phyloP scores from a whole-genome alignment of 1,140 invertebrate genomes.

The Penaeus japonicus region DNA sequence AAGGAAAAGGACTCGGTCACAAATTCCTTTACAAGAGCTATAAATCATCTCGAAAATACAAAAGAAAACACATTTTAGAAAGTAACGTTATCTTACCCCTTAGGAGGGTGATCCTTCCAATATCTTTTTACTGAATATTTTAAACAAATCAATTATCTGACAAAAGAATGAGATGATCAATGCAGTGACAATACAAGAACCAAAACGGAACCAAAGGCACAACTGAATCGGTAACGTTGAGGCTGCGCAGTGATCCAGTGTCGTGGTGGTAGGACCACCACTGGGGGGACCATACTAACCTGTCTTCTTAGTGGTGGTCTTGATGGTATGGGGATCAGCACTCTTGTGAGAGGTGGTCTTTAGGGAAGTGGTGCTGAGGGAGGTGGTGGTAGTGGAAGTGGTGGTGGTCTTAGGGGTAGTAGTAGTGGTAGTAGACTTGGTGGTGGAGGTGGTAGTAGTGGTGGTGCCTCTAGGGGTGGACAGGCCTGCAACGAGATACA shows the following conservation, averaged over 20 bases:
- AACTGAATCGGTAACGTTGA: background rate
- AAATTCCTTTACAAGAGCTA: too few species aligned
- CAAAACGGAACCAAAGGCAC: background rate
- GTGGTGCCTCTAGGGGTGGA: slow-evolving; percentile 37
- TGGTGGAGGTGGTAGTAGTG: slow-evolving; percentile 25
- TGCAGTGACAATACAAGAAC: background rate
- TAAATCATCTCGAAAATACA: too few species aligned
- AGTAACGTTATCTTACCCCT: too few species aligned
- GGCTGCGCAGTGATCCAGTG: background rate
- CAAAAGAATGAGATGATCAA: background rate
- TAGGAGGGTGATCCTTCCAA: too few species aligned
- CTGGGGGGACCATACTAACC: slow-evolving; percentile 60
- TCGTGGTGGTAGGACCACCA: background rate
- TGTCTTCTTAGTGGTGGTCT: slow-evolving; percentile 62
- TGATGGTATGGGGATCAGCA: slow-evolving; percentile 59
- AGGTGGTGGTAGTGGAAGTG: slow-evolving; percentile 27
- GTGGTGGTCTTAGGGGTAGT: background rate
- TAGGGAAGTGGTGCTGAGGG: slow-evolving; percentile 54
- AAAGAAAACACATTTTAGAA: background rate
- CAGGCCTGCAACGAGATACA: slow-evolving; percentile 27
- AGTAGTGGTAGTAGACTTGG: background rate
- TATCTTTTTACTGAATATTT: too few species aligned
- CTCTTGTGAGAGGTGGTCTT: slow-evolving; percentile 61
- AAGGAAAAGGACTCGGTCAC: too few species aligned
- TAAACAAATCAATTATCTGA: too few species aligned